Base-by-base conservation (phyloP, 2,113 vertebrate species). In the Dermatemys mawii region DNA sequence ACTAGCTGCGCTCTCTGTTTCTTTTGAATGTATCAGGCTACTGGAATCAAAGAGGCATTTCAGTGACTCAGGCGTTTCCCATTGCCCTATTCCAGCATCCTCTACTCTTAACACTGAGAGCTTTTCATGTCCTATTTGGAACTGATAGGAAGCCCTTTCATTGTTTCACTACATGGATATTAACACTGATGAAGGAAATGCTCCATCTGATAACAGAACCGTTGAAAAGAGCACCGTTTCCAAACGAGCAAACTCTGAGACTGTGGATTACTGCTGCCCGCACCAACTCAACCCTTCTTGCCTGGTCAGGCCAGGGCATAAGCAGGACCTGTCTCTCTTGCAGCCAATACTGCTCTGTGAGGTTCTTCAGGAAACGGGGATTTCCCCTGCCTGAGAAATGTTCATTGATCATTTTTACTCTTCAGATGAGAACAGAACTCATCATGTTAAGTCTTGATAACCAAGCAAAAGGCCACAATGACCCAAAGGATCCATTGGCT, bases 71-170 rank as follows among this genome's bases (percentile, higher is more conserved):
- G 98, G 95, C 98, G 97, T 97, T 98, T 98, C 98, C 98, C 98
- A 98, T 98, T 98, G 98, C 98, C 98, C 98, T 98, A 98, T 98
- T 98, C 97, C 93, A 97, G 98, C 98, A 98, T 98, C 98, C 98
- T 98, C 98, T 98, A 95, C 98, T 98, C 98, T 98, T 97, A 97
- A 97, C 54, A 86, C 97, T 94, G 98, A 98, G 98, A 97, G 98
- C 97, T 98, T 98, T 98, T 98, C 98, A 98, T 90, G 98, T 98
- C 98, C 98, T 98, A 98, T 98, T 98, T 98, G 98, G 98, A 97
- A 97, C 98, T 98, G 97, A 98, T 98, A 98, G 98, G 98, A 98
- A 98, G 97, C 98, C 97, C 98, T 98, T 97, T 98, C 98, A 98
- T 98, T 98, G 98, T 98, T 98, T 97, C 96, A 46, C 97, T 96